Base-by-base conservation (phyloP, 2,113 vertebrate species). In the Tinamus guttatus region DNA sequence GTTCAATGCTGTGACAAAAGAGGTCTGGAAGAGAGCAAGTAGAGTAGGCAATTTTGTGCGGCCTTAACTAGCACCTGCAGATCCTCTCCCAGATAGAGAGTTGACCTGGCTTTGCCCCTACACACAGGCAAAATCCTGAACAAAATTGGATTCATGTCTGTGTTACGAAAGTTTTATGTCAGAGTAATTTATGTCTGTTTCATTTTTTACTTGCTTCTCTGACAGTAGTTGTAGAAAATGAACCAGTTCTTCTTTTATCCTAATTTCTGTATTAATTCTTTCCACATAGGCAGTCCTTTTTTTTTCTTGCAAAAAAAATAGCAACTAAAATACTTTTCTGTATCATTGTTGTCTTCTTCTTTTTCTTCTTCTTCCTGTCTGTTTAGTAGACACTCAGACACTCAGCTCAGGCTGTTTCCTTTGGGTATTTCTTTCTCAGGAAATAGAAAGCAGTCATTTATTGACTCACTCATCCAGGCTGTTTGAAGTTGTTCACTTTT, bases 181-280 rank as follows among this genome's bases (percentile, higher is more conserved):
- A 52, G 15, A 14, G 17, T 62, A 82, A 89, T 64, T 95, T 30
- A 49, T 73, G 40, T 54, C 63, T 17, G 15, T 76, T 63, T 81
- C 30, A 21, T 85, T 93, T 79, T 76, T 75, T 5, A 3, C 36
- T 6, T 54, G 13, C 27, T 80, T 95, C 82, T 67, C 52, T 85
- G n/a, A 58, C 59, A 76, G 79, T 41, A 69, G 27, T 64, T 86
- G 13, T 27, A 87, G 70, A 82, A 95, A 87, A 45, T 36, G 16
- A 15, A 76, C 64, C 49, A 76, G 20, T 59, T 91, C 69, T 84
- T 87, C 52, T 14, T 45, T 82, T 56, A 65, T 22, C 11, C 40
- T 85, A 77, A 91, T 91, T 86, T 88, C 56, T 45, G 6, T 85
- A 49, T 90, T 77, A 83, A 59, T 73, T 77, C 56, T 90, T 90